phyloP scores from a whole-genome alignment of 2,888 invertebrate species.

The Rhagonycha fulva region DNA sequence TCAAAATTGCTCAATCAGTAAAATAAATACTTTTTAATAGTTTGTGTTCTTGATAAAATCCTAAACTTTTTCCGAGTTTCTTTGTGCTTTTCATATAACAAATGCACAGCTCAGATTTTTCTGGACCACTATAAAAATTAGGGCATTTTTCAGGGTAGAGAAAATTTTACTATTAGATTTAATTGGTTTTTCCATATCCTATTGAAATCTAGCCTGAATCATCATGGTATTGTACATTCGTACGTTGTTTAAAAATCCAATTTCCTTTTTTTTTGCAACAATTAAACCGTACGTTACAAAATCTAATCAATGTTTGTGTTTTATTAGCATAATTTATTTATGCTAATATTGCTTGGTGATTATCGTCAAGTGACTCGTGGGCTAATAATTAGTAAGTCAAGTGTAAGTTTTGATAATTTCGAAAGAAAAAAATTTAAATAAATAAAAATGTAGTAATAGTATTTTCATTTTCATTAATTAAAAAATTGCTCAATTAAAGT shows the following conservation, averaged over 20 bases:
- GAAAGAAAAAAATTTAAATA: background rate
- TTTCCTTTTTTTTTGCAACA: background rate
- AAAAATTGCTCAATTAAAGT: conserved; percentile 4
- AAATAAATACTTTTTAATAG: too few relatives aligned
- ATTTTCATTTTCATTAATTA: background rate
- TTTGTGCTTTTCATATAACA: too few relatives aligned
- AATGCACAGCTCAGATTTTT: too few relatives aligned
- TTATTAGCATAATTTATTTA: background rate
- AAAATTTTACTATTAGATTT: too few relatives aligned
- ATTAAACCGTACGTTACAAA: background rate
- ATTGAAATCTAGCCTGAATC: too few relatives aligned
- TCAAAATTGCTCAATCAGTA: too few relatives aligned
- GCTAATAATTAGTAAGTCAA: background rate
- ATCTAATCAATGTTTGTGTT: background rate
- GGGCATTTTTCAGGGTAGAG: too few relatives aligned
- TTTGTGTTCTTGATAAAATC: too few relatives aligned
- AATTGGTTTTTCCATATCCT: too few relatives aligned
- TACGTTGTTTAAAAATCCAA: background rate
- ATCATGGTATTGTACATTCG: background rate
- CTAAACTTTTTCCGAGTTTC: too few relatives aligned
- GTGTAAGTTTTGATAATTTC: background rate
- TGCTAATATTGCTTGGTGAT: background rate
- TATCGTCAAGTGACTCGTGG: background rate
- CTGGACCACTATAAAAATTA: too few relatives aligned
- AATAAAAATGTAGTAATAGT: background rate